Evolutionary conservation across 2,888 invertebrate genomes (phyloP).

Genomic region (Tetranychus truncatus): DNA sequence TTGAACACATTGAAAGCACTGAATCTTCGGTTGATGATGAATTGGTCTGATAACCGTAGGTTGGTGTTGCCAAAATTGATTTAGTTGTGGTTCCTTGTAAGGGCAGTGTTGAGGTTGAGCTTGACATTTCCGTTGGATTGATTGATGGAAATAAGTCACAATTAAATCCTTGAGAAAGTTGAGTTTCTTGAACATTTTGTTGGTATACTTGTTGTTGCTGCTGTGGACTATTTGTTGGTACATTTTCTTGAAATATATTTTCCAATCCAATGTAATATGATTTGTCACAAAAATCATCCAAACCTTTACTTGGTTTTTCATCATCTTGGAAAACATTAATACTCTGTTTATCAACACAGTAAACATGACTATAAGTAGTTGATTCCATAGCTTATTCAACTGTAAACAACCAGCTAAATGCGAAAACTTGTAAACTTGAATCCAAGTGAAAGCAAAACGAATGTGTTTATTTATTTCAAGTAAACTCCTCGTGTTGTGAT

Average conservation of each 20-base stretch:
- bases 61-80: neutral
- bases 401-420: too few relatives aligned
- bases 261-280: neutral
- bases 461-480: too few relatives aligned
- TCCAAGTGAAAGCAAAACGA: too few relatives aligned
- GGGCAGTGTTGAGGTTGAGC: neutral
- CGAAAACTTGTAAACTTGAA: too few relatives aligned
- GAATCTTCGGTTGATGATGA: neutral
- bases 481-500: too few relatives aligned
- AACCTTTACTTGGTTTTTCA: neutral
- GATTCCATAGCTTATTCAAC: neutral
- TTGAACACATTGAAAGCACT: neutral
- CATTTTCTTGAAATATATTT: neutral
- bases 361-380: neutral
- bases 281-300: neutral
- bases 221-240: neutral
- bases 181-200: neutral
- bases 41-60: neutral
- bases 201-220: neutral
- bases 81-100: neutral
- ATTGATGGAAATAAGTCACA: neutral
- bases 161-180: neutral
- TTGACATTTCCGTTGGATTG: too few relatives aligned
- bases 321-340: neutral
- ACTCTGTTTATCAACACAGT: neutral